Percentiles rank a stretch among this genome's conserved stretches.
Conservation (phyloP, 2,113 vertebrate species). For the Lepus europaeus region DNA sequence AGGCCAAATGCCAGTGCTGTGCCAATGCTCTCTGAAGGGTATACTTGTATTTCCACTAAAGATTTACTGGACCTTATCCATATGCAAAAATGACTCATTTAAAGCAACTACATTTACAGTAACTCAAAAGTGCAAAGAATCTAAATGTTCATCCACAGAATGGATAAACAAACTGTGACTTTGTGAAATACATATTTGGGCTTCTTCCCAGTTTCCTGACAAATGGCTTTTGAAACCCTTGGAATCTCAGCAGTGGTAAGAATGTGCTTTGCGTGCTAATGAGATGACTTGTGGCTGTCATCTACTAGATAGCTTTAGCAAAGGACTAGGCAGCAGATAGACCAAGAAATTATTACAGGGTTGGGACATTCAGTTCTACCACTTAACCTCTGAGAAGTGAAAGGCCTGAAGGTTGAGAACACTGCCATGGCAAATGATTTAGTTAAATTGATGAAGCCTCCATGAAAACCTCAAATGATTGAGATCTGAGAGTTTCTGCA, state of each 20-base stretch:
- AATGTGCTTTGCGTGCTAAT: no score
- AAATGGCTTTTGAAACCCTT: background rate
- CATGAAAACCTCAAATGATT: background rate
- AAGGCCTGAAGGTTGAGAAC: no score
- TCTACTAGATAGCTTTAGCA: no score
- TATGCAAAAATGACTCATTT: background rate
- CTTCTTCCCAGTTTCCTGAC: background rate
- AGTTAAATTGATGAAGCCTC: no score
- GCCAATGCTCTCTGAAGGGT: background rate
- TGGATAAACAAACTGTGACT: background rate
- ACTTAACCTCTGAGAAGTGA: no score
- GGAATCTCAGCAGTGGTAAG: background rate
- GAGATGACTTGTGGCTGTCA: no score
- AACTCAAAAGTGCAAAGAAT: slow-evolving; percentile 10
- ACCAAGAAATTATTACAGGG: no score
- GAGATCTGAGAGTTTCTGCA: background rate
- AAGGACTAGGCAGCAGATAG: no score
- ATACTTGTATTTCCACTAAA: background rate
- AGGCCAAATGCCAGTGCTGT: no score
- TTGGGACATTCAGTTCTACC: no score
- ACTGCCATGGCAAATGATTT: no score
- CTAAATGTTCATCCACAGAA: background rate
- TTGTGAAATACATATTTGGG: background rate
- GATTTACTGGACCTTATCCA: background rate
- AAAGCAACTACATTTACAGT: background rate